Percentiles rank a stretch among this genome's conserved stretches.
Evolutionary conservation across 2,888 invertebrate genomes (phyloP).

Genomic region (Protodeltote pygarga): DNA sequence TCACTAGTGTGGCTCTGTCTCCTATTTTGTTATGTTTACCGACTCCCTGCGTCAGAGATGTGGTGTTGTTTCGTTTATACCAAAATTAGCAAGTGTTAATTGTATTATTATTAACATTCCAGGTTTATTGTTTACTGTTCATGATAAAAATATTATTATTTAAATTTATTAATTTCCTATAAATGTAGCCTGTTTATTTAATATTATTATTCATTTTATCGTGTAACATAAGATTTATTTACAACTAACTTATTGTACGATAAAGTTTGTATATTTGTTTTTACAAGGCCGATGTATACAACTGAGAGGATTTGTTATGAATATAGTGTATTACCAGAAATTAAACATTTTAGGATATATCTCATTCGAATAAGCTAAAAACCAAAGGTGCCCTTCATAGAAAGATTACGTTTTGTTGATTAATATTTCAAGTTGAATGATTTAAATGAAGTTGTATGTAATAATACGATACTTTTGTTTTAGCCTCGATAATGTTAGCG

Average conservation of each 20-base stretch:
- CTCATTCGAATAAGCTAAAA: conserved; percentile 91
- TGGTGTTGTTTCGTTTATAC: conserved; percentile 80
- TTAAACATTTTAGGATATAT: conserved; percentile 86
- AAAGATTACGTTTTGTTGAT: conserved; percentile 87
- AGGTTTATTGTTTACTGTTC: conserved; percentile 81
- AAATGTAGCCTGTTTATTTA: conserved; percentile 77
- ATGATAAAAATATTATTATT: conserved; percentile 74
- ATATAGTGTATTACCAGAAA: conserved; percentile 83
- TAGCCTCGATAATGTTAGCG: conserved; percentile 83
- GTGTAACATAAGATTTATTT: conserved; percentile 85
- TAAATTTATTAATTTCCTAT: conserved; percentile 73
- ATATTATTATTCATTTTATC: conserved; percentile 75
- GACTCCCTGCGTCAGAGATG: conserved; percentile 64
- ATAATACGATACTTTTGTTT: conserved; percentile 84
- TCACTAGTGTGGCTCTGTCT: conserved; percentile 64
- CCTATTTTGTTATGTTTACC: conserved; percentile 62
- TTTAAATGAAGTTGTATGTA: conserved; percentile 85
- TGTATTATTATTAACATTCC: conserved; percentile 85
- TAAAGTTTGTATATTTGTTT: conserved; percentile 78
- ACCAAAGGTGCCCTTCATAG: conserved; percentile 95
- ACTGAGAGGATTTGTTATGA: conserved; percentile 81
- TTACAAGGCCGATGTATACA: conserved; percentile 81
- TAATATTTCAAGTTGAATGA: conserved; percentile 86
- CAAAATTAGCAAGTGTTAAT: conserved; percentile 81
- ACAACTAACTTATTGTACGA: conserved; percentile 81